Conservation (phyloP, 1,140 invertebrate genomes). For the Aphidius gifuensis region DNA sequence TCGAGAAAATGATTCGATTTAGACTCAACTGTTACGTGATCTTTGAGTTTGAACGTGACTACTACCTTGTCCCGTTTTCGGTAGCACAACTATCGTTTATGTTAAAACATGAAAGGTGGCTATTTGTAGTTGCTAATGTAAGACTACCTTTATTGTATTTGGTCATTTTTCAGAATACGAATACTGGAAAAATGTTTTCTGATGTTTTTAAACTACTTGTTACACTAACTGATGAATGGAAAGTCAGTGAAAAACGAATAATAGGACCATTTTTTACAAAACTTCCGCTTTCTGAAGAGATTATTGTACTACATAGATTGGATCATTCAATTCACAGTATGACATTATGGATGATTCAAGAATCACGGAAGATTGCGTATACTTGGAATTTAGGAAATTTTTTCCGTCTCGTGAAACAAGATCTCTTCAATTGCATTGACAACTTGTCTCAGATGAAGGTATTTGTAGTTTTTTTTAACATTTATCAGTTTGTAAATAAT, state of each 20-base stretch:
- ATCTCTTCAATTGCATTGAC: conserved; percentile 66
- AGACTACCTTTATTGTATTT: no score
- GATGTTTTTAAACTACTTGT: conserved; percentile 65
- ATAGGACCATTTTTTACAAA: conserved; percentile 65
- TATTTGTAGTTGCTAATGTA: no score
- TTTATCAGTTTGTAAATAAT: no score
- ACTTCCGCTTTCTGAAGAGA: conserved; percentile 74
- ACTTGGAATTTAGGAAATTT: conserved; percentile 71
- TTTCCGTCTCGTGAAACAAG: conserved; percentile 58
- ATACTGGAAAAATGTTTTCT: conserved; percentile 62
- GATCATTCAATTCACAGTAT: conserved; percentile 76
- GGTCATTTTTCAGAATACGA: conserved; percentile 50
- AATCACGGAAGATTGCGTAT: conserved; percentile 67
- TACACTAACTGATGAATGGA: conserved; percentile 64
- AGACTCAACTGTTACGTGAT: no score
- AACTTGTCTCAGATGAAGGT: conserved; percentile 59
- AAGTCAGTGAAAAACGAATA: conserved; percentile 65
- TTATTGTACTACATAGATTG: conserved; percentile 73
- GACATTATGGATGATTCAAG: conserved; percentile 68
- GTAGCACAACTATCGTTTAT: no score
- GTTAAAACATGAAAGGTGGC: no score
- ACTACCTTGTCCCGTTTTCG: no score
- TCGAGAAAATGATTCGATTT: no score
- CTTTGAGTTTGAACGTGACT: no score
- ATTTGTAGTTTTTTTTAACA: conserved; percentile 3